Evolutionary conservation across 1,140 invertebrate species (phyloP), one percentile per base, ranked within the genome.

Genomic region (Aradophagus sp.): DNA sequence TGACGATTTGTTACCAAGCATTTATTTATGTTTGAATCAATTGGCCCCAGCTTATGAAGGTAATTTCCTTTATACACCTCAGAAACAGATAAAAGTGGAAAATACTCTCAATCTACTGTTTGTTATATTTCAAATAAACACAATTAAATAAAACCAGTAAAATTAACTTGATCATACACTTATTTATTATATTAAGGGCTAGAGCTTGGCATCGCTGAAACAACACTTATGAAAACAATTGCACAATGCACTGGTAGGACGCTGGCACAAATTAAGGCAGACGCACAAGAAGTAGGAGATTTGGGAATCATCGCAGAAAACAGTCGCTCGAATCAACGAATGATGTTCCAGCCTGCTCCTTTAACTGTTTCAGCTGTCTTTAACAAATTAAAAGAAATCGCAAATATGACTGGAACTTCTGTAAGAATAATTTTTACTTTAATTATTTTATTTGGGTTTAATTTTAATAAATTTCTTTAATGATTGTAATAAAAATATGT

Each of bases 11-110:
- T 65, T 98, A 31, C 89, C 92, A 0, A 96, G 94, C 79, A 89
- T 99, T 10, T 99, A 99, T 83, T 84, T 99, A 20, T 98, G 96
- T 82, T 87, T 99, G 0, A 99, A 99, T 87, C 93, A 97, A 83
- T 82, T 99, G 31, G 97, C 94, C 2, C 97, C 98, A 0, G 94
- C 96, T 1, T 99, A 98, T 84, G 93, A 97, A 86, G 93, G 92
- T 81, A 82, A 2, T 23, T 23, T 8, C 4, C 8, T 23, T 23
- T 5, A 5, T 23, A 5, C 4, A 23, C 8, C 20, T 5, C 4
- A 23, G 4, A 23, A 23, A 5, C 20, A 5, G 20, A 23, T 23
- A 23, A 23, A 5, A 23, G 20, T 4, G 20, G 4, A 23, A 23
- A 23, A 23, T 23, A 23, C n/a, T n/a, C n/a, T n/a, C n/a, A n/a